Evolutionary conservation across 2,797 vertebrate species (phyloP), one percentile per base, ranked within the genome.

Genomic region (Benthosema pterotum): DNA sequence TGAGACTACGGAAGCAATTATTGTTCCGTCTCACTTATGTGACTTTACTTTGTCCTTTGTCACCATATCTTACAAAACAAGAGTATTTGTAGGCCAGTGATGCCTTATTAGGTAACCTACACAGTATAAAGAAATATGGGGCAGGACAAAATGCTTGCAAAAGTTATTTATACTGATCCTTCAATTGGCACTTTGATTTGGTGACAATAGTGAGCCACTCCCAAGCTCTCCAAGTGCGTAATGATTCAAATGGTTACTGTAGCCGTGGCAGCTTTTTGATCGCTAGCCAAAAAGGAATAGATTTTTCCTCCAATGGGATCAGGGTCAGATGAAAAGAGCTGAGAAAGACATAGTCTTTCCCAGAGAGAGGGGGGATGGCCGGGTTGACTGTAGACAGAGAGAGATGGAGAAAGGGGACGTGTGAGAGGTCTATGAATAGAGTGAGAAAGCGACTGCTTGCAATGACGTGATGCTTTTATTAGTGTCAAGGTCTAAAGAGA

Each of bases 251-350:
- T 52, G 65, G 64, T 78, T 64, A 17, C 56, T 67, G 65, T 72
- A 67, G 63, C 69, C 3, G n/a, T n/a, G 22, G 22, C 22, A 79
- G 70, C 57, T 78, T 58, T 78, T 62, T 83, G 77, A 82, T 71
- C 62, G 61, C 25, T 55, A 69, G 76, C 80, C 74, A 84, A 78
- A 60, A 71, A 63, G 62, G 69, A 75, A 89, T 81, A 73, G 82
- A 85, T 85, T 88, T 54, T 87, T 52, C 47, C 52, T 65, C 42
- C 80, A 71, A 80, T 82, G 63, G 69, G 52, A 77, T 64, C 63
- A 57, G 42, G 66, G 13, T 38, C 32, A 76, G 63, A 76, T 51
- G 65, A 53, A 45, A 18, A 19, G 55, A 25, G 55, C 32, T 60
- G 67, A 60, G 42, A 54, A 42, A 53, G 19, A 48, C 14, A 16